phyloP scores from a whole-genome alignment of 1,140 invertebrate genomes.

The Habropoda laboriosa region DNA sequence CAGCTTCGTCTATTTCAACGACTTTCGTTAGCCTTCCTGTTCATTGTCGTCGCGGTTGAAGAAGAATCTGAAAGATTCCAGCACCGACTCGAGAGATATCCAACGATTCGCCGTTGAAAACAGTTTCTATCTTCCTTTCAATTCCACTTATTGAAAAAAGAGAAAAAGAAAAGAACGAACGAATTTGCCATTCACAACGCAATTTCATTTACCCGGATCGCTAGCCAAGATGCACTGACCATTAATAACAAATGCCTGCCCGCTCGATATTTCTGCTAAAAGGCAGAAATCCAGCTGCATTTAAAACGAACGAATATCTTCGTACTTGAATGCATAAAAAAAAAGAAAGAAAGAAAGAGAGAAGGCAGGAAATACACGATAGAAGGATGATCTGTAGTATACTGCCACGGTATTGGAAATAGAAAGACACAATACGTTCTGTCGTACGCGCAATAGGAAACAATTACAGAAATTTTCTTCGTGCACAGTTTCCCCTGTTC shows the following conservation, averaged over 20 bases:
- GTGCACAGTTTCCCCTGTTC: neutral
- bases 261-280: neutral
- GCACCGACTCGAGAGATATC: neutral
- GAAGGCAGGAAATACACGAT: neutral
- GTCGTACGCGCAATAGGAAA: neutral
- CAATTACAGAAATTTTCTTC: conserved; percentile 8
- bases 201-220: conserved; percentile 22
- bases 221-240: conserved; percentile 2
- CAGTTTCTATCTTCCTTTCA: conserved; percentile 15
- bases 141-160: neutral
- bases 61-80: neutral
- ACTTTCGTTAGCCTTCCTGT: neutral
- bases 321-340: neutral
- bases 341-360: neutral
- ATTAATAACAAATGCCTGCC: conserved; percentile 29
- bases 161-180: neutral
- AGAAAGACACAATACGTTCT: neutral
- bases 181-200: conserved; percentile 11
- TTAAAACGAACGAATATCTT: neutral
- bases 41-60: neutral
- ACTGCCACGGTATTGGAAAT: neutral
- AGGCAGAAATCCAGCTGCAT: neutral
- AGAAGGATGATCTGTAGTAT: neutral
- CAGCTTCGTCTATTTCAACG: neutral
- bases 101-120: neutral